phyloP scores from a whole-genome alignment of 2,113 vertebrate species.

The Plecturocebus donacophilus region DNA sequence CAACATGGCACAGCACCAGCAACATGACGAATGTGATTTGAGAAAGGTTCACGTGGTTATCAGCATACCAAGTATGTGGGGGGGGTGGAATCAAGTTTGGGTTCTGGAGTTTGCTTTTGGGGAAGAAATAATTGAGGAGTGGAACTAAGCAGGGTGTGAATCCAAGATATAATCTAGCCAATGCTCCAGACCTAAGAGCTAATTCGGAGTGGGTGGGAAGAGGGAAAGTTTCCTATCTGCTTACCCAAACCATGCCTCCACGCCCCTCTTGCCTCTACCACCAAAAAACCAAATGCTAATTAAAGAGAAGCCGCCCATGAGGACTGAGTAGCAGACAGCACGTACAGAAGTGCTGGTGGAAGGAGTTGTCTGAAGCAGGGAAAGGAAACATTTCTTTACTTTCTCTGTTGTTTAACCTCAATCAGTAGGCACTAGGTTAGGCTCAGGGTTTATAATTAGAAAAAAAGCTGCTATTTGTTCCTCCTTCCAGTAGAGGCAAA shows the following conservation, averaged over 20 bases:
- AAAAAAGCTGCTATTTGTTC: no score
- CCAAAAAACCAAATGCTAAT: neutral
- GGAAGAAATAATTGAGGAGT: neutral
- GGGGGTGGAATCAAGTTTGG: neutral
- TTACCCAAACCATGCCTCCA: neutral
- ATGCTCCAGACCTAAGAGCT: neutral
- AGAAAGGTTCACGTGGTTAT: neutral
- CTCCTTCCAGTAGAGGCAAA: neutral
- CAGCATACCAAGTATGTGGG: no score
- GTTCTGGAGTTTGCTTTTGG: neutral
- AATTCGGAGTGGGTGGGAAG: neutral
- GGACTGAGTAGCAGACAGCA: neutral
- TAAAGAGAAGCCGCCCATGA: neutral
- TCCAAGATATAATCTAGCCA: neutral
- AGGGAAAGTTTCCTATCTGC: neutral
- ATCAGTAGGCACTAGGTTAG: no score
- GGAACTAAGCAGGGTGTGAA: neutral
- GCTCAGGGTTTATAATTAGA: no score
- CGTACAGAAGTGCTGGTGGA: rapidly evolving
- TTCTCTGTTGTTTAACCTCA: no score
- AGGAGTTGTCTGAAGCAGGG: neutral
- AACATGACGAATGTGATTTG: neutral
- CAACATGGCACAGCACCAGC: neutral
- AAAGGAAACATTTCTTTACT: neutral
- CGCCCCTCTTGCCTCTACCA: neutral